phyloP scores from a whole-genome alignment of 2,888 invertebrate genomes.

The Metallyticus violacea region DNA sequence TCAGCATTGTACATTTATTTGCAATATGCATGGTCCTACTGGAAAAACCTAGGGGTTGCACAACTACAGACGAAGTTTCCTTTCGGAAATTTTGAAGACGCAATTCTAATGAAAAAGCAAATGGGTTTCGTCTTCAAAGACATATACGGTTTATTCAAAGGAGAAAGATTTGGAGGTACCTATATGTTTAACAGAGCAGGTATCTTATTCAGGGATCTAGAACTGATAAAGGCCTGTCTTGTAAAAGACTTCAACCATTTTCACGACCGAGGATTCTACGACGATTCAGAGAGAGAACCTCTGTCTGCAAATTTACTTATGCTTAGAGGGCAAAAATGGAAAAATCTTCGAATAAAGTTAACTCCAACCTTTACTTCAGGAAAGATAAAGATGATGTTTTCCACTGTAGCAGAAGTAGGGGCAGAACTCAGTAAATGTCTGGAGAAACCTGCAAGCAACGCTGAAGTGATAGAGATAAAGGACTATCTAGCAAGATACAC shows the following conservation, averaged over 20 bases:
- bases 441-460: conserved; percentile 18
- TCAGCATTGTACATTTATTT: background rate
- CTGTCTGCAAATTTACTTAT: background rate
- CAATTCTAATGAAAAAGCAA: conserved; percentile 54
- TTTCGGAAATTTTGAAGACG: conserved; percentile 59
- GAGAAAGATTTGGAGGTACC: conserved; percentile 42
- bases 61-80: conserved; percentile 55
- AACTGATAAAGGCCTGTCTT: background rate
- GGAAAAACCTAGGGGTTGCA: background rate
- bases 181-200: conserved; percentile 43
- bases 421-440: conserved; percentile 35
- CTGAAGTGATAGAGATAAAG: conserved; percentile 31
- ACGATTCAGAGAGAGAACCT: conserved; percentile 23
- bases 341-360: conserved; percentile 51
- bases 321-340: conserved; percentile 44
- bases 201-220: conserved; percentile 41
- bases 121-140: conserved; percentile 62
- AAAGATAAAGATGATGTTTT: conserved; percentile 52
- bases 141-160: conserved; percentile 50
- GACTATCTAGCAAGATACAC: conserved; percentile 33
- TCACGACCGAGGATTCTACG: conserved; percentile 12
- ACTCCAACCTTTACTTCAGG: conserved; percentile 56
- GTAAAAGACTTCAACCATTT: conserved; percentile 22
- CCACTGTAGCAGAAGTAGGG: conserved; percentile 49
- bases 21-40: background rate